A percentile compares a stretch with the other conserved stretches of the same genome.
Evolutionary conservation across 2,888 invertebrate genomes (phyloP).

Genomic region (Hedya salicella): DNA sequence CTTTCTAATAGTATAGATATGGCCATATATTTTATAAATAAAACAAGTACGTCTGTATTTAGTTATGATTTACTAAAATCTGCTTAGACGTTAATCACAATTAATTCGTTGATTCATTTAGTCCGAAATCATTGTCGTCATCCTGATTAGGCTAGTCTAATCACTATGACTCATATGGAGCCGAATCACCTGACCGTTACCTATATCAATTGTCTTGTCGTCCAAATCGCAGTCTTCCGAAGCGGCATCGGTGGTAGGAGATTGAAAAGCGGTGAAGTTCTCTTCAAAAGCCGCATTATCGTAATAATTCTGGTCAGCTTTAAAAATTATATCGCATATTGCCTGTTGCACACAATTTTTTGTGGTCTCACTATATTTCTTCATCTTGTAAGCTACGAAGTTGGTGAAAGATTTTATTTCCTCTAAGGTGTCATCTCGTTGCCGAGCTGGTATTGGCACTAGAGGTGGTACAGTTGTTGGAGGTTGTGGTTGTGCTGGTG

Average conservation of each 20-base stretch:
- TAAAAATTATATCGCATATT: constrained; percentile 63
- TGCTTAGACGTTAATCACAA: neutral
- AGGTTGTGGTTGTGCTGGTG: constrained; percentile 24
- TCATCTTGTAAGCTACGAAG: constrained; percentile 63
- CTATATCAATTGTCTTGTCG: constrained; percentile 31
- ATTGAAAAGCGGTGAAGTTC: constrained; percentile 14
- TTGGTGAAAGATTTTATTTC: constrained; percentile 60
- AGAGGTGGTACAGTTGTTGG: constrained; percentile 11
- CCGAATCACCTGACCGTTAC: constrained; percentile 34
- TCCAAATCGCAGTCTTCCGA: constrained; percentile 25
- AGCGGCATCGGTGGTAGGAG: constrained; percentile 2
- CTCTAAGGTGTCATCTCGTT: constrained; percentile 50
- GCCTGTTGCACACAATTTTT: constrained; percentile 61
- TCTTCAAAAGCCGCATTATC: constrained; percentile 44
- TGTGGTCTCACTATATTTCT: constrained; percentile 55
- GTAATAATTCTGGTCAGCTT: constrained; percentile 57
- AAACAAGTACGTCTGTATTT: neutral
- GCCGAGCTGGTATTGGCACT: constrained; percentile 33
- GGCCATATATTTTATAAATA: too few species aligned
- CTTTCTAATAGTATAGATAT: too few species aligned
- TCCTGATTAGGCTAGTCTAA: neutral
- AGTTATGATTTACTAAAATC: neutral
- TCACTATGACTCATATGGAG: constrained; percentile 25
- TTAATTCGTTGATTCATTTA: neutral
- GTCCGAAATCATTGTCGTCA: neutral